Evolutionary conservation across 2,888 invertebrate genomes (phyloP).

Genomic region (Malachius bipustulatus): DNA sequence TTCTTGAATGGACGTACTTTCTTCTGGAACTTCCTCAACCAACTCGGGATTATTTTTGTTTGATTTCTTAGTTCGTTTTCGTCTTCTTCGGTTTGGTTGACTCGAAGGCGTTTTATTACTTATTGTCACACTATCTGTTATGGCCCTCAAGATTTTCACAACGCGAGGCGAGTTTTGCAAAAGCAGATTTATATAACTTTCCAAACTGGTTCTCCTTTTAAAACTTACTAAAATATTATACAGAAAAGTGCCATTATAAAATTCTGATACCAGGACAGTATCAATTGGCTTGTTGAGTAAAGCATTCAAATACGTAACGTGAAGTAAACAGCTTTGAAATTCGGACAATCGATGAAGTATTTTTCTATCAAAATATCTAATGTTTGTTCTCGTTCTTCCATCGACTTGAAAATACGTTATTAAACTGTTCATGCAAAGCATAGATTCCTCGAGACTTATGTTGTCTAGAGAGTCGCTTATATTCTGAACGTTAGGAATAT

Average conservation of each 20-base stretch:
- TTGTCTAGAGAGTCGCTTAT: conserved; percentile 39
- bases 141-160: neutral
- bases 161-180: conserved; percentile 19
- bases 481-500: conserved; percentile 23
- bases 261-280: conserved; percentile 45
- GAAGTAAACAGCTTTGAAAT: conserved; percentile 51
- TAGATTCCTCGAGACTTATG: conserved; percentile 45
- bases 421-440: conserved; percentile 46
- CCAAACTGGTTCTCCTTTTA: conserved; percentile 29
- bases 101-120: too few species aligned
- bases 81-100: too few species aligned
- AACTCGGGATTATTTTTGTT: too few species aligned
- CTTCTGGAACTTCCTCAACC: too few species aligned
- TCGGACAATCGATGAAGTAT: conserved; percentile 53
- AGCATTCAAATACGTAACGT: conserved; percentile 50
- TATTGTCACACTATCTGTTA: too few species aligned
- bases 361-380: conserved; percentile 43
- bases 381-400: conserved; percentile 40
- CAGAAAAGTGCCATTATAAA: conserved; percentile 63
- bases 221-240: conserved; percentile 60
- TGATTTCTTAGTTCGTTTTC: too few species aligned
- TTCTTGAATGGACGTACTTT: too few species aligned
- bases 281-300: conserved; percentile 49
- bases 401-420: conserved; percentile 48
- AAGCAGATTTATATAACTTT: conserved; percentile 21